Evolutionary conservation across 1,140 invertebrate species (phyloP), one percentile per base, ranked within the genome.

Genomic region (Coptotermes formosanus): DNA sequence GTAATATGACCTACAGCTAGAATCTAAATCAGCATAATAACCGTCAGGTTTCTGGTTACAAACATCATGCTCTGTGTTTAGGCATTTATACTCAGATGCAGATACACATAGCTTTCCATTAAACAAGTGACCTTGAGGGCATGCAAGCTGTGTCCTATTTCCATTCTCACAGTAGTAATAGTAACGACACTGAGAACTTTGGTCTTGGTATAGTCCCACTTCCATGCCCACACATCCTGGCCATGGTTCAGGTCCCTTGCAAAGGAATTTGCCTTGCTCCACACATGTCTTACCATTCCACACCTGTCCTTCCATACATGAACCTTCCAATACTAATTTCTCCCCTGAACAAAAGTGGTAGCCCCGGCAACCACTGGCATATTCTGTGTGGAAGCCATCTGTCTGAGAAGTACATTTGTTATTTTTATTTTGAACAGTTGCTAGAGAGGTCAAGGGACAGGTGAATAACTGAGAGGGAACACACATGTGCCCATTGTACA

Each of bases 1-100:
- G 88, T 92, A 94, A 89, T 94, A 94, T 23, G 92, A 92, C 23
- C 92, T 91, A 88, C 94, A 94, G 8, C 91, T 92, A 0, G 92
- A 91, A 48, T 91, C 91, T 14, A 89, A 89, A 82, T 94, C 92
- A 6, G 92, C 91, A 88, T 93, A 94, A 82, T 92, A 92, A 0
- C 94, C 93, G 88, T 94, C 92, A 14, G 90, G 83, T 44, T 92
- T 91, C 3, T 90, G 90, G 82, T 90, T 90, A 87, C 92, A 92
- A 1, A 87, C 55, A 86, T 93, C 91, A 44, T 88, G 89, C n/a
- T 91, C 91, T n/a, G 90, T 87, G 84, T 90, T 91, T 21, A 92
- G 92, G 86, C 92, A 93, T 45, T 90, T 87, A 87, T 92, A 92
- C 9, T 88, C 88, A 21, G 88, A 87, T 25, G 87, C 87, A 12